These are phyloP conservation scores for Heptranchias perlo DNA, from an alignment of 2,113 vertebrate species.

Conservation along the genomic window DNA sequence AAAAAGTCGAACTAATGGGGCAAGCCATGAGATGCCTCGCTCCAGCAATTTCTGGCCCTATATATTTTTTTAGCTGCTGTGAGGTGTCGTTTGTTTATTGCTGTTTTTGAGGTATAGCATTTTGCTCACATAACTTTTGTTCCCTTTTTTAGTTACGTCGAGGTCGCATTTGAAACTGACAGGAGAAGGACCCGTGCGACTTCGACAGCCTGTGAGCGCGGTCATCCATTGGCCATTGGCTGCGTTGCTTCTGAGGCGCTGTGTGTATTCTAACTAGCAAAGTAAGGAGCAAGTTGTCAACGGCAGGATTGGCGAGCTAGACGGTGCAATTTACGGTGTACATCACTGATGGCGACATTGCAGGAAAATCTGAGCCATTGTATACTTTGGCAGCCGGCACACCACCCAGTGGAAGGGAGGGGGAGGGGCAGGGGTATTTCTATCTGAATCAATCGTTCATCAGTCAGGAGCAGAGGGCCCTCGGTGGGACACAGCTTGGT, in stretches of 20 bases:
- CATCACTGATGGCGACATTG: not conserved
- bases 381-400: not conserved
- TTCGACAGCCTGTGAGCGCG: not conserved
- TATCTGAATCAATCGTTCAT: conserved; percentile 13
- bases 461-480: not conserved
- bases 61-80: not conserved
- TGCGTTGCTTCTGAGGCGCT: no score
- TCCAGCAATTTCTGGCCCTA: no score
- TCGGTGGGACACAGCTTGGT: not conserved
- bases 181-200: not conserved
- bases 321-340: not conserved
- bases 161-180: not conserved
- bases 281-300: not conserved
- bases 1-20: no score
- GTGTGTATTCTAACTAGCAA: not conserved
- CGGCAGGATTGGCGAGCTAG: not conserved
- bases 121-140: not conserved
- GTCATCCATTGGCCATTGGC: not conserved
- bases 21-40: no score
- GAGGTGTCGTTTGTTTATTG: not conserved
- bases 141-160: not conserved
- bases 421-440: not conserved
- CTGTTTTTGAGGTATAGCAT: not conserved
- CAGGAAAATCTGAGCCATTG: not conserved
- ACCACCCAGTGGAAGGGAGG: not conserved